These are phyloP conservation scores for Urocynchramus pylzowi DNA, from an alignment of 2,113 vertebrate genomes.

Conservation along the genomic window DNA sequence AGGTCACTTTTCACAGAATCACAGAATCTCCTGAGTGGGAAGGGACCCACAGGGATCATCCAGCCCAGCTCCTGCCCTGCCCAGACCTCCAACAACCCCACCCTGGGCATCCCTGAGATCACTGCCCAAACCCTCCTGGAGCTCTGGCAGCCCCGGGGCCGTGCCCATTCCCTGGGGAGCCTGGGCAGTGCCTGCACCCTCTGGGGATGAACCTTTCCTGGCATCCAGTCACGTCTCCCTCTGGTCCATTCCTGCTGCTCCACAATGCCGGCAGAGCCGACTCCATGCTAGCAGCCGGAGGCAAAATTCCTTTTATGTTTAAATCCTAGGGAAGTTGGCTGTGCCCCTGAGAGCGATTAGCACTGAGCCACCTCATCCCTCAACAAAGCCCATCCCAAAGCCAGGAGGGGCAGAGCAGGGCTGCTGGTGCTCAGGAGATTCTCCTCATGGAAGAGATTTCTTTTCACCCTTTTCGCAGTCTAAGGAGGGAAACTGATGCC, in stretches of 20 bases:
- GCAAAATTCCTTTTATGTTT: background rate
- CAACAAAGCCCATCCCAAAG: background rate
- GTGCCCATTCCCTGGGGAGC: background rate
- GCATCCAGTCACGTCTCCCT: fast-evolving
- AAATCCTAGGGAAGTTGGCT: background rate
- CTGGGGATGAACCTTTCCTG: background rate
- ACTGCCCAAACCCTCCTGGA: fast-evolving
- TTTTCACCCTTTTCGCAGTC: background rate
- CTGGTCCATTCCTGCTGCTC: fast-evolving
- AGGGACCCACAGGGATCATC: background rate
- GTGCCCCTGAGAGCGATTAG: background rate
- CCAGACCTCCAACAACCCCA: background rate
- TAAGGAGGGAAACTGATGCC: background rate
- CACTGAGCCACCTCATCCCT: background rate
- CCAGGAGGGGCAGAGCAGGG: background rate
- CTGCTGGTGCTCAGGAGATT: background rate
- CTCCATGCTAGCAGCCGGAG: fast-evolving
- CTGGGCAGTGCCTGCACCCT: background rate
- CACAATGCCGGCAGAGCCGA: fast-evolving
- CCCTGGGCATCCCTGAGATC: fast-evolving
- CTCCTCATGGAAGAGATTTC: background rate
- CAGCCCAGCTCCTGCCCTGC: fast-evolving
- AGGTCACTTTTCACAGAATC: background rate
- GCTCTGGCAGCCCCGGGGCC: background rate
- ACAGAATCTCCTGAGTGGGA: background rate